These are phyloP conservation scores for Lasioglossum morio DNA, from an alignment of 2,888 invertebrate genomes.

Conservation along the genomic window DNA sequence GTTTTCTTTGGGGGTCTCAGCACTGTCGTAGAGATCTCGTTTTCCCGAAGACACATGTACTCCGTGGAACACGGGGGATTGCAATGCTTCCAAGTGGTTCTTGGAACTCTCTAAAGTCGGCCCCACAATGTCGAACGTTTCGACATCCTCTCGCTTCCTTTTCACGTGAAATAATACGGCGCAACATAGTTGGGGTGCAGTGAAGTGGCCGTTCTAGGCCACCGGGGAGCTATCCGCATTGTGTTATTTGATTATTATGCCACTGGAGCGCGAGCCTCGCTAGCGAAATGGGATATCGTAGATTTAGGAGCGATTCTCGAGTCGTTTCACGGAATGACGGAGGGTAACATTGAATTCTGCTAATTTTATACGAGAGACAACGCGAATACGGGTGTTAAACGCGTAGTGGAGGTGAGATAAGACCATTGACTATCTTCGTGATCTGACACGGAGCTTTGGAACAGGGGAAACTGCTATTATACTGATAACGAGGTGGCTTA, in stretches of 20 bases:
- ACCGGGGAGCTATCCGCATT: slow-evolving; percentile 3
- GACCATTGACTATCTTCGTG: neutral
- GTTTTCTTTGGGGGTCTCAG: neutral
- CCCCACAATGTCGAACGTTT: neutral
- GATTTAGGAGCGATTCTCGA: neutral
- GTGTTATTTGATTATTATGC: slow-evolving; percentile 8
- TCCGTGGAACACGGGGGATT: neutral
- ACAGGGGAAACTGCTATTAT: neutral
- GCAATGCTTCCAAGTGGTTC: slow-evolving; percentile 21
- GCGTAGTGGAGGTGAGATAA: neutral
- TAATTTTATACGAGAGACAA: neutral
- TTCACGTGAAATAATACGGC: slow-evolving; percentile 1
- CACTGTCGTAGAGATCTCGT: neutral
- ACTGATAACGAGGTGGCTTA: neutral
- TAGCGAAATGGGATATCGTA: neutral
- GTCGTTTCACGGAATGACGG: neutral
- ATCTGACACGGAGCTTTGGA: neutral
- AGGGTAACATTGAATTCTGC: neutral
- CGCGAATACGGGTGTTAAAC: neutral
- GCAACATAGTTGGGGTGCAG: neutral
- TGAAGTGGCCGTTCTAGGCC: neutral
- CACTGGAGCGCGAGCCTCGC: neutral
- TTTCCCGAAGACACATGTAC: neutral
- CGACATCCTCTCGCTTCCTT: neutral
- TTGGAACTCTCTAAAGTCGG: slow-evolving; percentile 25